A percentile compares a stretch with the other conserved stretches of the same genome.
phyloP scores from a whole-genome alignment of 2,888 invertebrate species.

The Spisula solida region DNA sequence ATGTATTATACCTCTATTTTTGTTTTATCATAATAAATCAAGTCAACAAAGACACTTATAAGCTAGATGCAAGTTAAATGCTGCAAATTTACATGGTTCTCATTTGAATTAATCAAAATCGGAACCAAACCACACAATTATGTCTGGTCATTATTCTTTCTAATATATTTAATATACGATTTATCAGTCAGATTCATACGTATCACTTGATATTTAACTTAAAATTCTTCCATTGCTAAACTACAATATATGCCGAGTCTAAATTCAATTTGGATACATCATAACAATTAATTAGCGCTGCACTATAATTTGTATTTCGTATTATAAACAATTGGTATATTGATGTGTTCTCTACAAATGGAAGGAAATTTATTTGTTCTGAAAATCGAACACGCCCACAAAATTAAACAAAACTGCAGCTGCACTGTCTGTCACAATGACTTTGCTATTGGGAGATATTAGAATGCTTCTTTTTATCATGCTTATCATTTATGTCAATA shows the following conservation, averaged over 20 bases:
- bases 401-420: too few relatives aligned
- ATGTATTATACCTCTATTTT: neutral
- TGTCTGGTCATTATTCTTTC: constrained; percentile 1
- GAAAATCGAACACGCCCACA: too few relatives aligned
- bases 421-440: too few relatives aligned
- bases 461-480: too few relatives aligned
- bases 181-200: neutral
- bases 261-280: neutral
- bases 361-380: too few relatives aligned
- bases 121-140: neutral
- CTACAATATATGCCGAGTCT: neutral
- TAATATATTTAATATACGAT: constrained; percentile 5
- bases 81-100: neutral
- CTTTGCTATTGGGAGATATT: too few relatives aligned
- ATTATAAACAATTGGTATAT: too few relatives aligned
- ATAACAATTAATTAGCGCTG: too few relatives aligned
- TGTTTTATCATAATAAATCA: neutral
- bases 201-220: neutral
- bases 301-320: too few relatives aligned
- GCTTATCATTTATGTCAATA: too few relatives aligned
- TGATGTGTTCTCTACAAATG: too few relatives aligned
- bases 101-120: neutral
- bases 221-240: neutral
- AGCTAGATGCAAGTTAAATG: neutral
- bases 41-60: neutral